phyloP scores from a whole-genome alignment of 1,140 invertebrate species.

The Bradynema listronoti region DNA sequence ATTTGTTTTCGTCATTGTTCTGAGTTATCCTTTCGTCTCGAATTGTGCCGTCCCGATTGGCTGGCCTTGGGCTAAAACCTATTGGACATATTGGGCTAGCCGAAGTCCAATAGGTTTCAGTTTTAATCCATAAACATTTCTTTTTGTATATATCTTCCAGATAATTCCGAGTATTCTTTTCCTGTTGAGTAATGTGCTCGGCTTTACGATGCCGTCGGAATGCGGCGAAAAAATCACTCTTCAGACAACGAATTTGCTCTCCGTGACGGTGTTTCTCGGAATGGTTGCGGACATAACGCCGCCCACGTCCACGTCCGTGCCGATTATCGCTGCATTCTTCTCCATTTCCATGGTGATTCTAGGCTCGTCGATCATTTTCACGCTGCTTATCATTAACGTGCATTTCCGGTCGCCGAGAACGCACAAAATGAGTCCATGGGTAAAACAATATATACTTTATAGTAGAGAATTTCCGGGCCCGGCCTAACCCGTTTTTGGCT shows the following conservation, averaged over 20 bases:
- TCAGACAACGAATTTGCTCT: constrained; percentile 77
- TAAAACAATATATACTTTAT: too few relatives aligned
- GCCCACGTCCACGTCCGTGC: constrained; percentile 73
- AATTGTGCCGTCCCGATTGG: too few relatives aligned
- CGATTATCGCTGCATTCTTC: constrained; percentile 66
- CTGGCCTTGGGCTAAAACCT: too few relatives aligned
- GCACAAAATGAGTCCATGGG: constrained; percentile 44
- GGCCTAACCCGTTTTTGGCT: too few relatives aligned
- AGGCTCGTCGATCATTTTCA: constrained; percentile 49
- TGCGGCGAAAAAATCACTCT: constrained; percentile 74
- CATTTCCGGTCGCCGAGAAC: constrained; percentile 49
- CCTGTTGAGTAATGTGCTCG: constrained; percentile 74
- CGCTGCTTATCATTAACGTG: constrained; percentile 49
- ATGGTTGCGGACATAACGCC: constrained; percentile 66
- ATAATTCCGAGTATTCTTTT: constrained; percentile 81
- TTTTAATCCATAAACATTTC: too few relatives aligned
- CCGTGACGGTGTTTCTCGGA: constrained; percentile 87
- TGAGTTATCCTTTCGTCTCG: too few relatives aligned
- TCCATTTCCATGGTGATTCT: constrained; percentile 53
- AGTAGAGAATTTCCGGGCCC: too few relatives aligned
- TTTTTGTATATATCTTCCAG: too few relatives aligned
- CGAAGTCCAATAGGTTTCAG: too few relatives aligned
- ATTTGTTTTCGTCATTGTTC: too few relatives aligned
- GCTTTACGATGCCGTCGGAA: constrained; percentile 83
- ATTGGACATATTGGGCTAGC: too few relatives aligned